Percentiles rank a stretch among this genome's conserved stretches.
Evolutionary conservation across 2,888 invertebrate genomes (phyloP).

Genomic region (Myopa tessellatipennis): DNA sequence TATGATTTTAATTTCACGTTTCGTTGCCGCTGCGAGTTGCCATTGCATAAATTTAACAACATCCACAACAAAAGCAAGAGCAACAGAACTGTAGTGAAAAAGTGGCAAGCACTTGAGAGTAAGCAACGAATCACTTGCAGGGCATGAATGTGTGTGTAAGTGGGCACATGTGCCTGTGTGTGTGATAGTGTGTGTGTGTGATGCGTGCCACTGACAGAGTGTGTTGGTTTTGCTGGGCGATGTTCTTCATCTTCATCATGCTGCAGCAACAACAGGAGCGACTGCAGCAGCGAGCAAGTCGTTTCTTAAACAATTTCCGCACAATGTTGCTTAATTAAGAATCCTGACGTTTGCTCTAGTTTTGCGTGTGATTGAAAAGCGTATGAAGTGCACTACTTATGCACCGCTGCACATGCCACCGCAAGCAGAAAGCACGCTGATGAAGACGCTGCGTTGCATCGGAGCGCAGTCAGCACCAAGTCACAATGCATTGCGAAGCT

Average conservation of each 20-base stretch:
- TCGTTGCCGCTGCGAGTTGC: conserved; percentile 46
- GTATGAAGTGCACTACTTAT: conserved; percentile 29
- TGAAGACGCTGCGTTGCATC: conserved; percentile 14
- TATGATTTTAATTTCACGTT: conserved; percentile 50
- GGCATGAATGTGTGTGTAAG: conserved; percentile 26
- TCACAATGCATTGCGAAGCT: not conserved
- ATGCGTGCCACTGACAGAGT: conserved; percentile 32
- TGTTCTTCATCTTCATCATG: conserved; percentile 23
- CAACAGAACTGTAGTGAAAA: not conserved
- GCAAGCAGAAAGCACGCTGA: not conserved
- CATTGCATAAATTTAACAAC: conserved; percentile 31
- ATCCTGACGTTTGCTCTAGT: conserved; percentile 37
- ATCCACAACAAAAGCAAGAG: conserved; percentile 7
- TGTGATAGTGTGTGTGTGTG: conserved; percentile 12
- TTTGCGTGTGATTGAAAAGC: conserved; percentile 37
- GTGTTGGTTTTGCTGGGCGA: conserved; percentile 30
- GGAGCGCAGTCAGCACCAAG: not conserved
- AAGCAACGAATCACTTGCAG: conserved; percentile 14
- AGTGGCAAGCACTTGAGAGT: conserved; percentile 21
- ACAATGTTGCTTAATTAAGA: conserved; percentile 39
- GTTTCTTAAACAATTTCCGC: conserved; percentile 34
- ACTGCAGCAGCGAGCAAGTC: not conserved
- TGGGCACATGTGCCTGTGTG: conserved; percentile 8
- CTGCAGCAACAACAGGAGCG: not conserved
- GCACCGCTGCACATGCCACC: conserved; percentile 20